These are phyloP conservation scores for Lipophrys pholis DNA, from an alignment of 2,113 vertebrate species.

Conservation along the genomic window DNA sequence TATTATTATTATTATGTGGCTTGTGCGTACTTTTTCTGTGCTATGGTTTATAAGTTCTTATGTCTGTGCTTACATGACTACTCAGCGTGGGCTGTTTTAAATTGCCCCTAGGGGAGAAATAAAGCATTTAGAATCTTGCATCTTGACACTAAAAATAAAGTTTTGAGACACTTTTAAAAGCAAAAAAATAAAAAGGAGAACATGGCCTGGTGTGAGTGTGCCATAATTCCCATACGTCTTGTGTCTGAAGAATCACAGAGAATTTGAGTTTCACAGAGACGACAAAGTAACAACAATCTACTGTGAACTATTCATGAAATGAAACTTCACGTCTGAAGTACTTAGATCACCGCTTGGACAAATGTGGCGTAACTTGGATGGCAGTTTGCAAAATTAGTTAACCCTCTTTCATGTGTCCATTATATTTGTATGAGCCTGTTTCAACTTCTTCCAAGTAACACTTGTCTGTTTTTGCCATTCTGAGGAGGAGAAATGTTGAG, in stretches of 20 bases:
- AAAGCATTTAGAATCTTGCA: no score
- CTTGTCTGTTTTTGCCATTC: constrained; percentile 29
- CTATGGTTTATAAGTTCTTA: no score
- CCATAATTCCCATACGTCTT: constrained; percentile 17
- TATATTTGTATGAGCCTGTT: constrained; percentile 21
- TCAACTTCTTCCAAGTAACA: constrained; percentile 18
- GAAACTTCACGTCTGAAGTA: constrained; percentile 30
- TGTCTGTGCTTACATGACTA: no score
- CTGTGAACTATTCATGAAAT: constrained; percentile 53
- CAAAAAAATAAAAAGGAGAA: constrained; percentile 9
- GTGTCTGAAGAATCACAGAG: constrained; percentile 13
- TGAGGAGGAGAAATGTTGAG: neutral
- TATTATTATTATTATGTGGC: no score
- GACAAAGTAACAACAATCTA: constrained; percentile 39
- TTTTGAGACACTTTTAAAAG: neutral
- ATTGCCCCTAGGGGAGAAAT: no score
- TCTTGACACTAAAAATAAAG: neutral
- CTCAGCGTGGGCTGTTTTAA: no score
- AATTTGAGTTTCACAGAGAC: constrained; percentile 23
- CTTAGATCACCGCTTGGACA: constrained; percentile 24
- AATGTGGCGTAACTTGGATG: constrained; percentile 51
- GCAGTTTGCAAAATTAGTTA: constrained; percentile 41
- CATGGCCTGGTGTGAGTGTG: constrained; percentile 3
- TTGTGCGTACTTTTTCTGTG: no score
- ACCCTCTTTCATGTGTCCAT: constrained; percentile 56